Evolutionary conservation across 2,113 vertebrate genomes (phyloP), one percentile per base, ranked within the genome.

Genomic region (Phalacrocorax carbo): DNA sequence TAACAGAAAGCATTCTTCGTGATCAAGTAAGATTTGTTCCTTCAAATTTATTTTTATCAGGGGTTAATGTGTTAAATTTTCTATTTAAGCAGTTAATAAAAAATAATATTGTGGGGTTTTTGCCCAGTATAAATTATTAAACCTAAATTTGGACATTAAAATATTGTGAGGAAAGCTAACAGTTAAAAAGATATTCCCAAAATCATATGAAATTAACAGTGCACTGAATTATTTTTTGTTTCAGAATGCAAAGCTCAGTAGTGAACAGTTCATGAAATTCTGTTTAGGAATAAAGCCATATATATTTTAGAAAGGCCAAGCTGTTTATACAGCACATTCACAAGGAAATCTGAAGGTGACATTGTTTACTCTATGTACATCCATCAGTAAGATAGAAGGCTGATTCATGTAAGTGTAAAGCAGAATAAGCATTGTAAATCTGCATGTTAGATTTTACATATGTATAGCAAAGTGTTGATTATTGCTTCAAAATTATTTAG

Each of bases 321-420:
- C 55, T 81, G 42, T 71, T 79, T 82, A 58, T 58, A 75, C 11
- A 70, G n/a, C 57, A 66, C 36, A 32, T 76, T 52, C 26, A 55
- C n/a, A 88, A 93, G 71, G 38, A 60, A 88, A 88, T 81, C 36
- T 23, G 64, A 97, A 96, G 81, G 75, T 93, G 77, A 66, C 57
- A 42, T 52, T 44, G 48, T 88, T 95, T 96, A 71, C n/a, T 76
- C 46, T 80, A 57, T 34, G 55, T 5, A 15, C 51, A 83, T 81
- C 60, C n/a, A 86, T 96, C 73, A 72, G 65, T 82, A 76, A 60
- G 36, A 60, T 84, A 88, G 65, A 92, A 83, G 11, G 42, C 27
- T 77, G 15, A 58, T 90, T 83, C 76, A 60, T 0, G 2, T 52
- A 60, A 86, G 52, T 38, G 49, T 22, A 88, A 65, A 90, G 34